These are phyloP conservation scores for Drosophila nigrodunni DNA, from an alignment of 1,140 invertebrate genomes.

Conservation along the genomic window DNA sequence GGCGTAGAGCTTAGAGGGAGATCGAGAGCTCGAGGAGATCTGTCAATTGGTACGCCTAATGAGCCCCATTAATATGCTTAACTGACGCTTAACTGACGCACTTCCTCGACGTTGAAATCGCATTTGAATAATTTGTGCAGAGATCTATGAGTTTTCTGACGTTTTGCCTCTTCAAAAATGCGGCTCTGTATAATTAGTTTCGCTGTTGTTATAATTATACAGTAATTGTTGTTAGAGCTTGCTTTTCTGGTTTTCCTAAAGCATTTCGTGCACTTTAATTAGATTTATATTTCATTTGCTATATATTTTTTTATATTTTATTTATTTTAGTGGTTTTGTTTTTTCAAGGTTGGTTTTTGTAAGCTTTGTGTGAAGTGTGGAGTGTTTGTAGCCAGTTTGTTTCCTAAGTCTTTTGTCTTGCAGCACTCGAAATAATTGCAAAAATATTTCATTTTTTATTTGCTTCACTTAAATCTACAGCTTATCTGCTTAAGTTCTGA, in stretches of 20 bases:
- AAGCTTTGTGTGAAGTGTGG: slow-evolving; percentile 5
- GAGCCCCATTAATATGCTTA: slow-evolving; percentile 55
- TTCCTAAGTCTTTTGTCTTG: slow-evolving; percentile 51
- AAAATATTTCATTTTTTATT: slow-evolving; percentile 16
- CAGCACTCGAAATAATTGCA: slow-evolving; percentile 22
- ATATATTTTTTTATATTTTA: slow-evolving; percentile 34
- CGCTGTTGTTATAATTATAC: slow-evolving; percentile 25
- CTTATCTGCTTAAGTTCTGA: slow-evolving; percentile 3
- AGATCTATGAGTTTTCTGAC: slow-evolving; percentile 31
- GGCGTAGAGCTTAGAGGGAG: slow-evolving; percentile 37
- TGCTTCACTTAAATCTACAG: slow-evolving; percentile 5
- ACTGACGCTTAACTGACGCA: slow-evolving; percentile 48
- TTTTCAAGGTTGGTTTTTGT: slow-evolving; percentile 28
- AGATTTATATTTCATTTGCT: slow-evolving; percentile 40
- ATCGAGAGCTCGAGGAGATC: slow-evolving; percentile 13
- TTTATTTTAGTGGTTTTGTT: slow-evolving; percentile 50
- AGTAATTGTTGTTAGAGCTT: slow-evolving; percentile 9
- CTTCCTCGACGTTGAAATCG: slow-evolving; percentile 41
- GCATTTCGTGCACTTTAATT: slow-evolving; percentile 60
- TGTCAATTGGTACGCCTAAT: slow-evolving; percentile 63
- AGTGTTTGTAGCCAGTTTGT: slow-evolving; percentile 31
- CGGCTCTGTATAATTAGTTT: slow-evolving; percentile 31
- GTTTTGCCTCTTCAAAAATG: slow-evolving; percentile 27
- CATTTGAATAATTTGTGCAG: slow-evolving; percentile 13
- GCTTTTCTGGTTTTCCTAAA: slow-evolving; percentile 55